Evolutionary conservation across 2,888 invertebrate species (phyloP).

Genomic region (Synanthedon vespiformis): DNA sequence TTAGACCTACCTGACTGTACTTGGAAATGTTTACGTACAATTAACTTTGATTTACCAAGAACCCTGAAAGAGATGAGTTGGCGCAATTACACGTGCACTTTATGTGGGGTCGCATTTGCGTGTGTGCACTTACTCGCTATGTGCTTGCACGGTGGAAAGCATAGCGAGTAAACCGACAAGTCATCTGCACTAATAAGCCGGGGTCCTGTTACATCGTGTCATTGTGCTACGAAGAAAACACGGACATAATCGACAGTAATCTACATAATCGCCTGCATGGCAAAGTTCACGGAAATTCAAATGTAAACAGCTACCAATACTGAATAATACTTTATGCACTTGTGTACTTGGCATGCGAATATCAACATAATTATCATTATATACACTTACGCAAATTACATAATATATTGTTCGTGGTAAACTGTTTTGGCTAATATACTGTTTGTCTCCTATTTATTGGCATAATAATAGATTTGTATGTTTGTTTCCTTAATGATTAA

Average conservation of each 20-base stretch:
- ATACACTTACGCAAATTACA: no score
- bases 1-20: no score
- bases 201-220: slow-evolving; percentile 37
- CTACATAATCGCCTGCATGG: neutral
- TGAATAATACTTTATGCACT: no score
- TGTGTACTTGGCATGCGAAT: no score
- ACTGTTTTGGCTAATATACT: no score
- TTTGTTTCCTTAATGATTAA: no score
- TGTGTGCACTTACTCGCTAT: slow-evolving; percentile 11
- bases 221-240: slow-evolving; percentile 15
- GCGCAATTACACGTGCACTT: slow-evolving; percentile 14
- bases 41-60: no score
- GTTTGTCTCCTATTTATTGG: no score
- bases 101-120: slow-evolving; percentile 24
- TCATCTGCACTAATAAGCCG: slow-evolving; percentile 47
- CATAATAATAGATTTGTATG: no score
- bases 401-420: no score
- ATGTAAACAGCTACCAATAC: neutral
- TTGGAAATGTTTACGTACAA: no score
- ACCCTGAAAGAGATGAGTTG: neutral
- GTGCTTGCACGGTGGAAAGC: slow-evolving; percentile 18
- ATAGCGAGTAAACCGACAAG: slow-evolving; percentile 38
- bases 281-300: neutral
- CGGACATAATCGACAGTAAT: slow-evolving; percentile 6
- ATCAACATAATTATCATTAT: no score